Evolutionary conservation across 2,888 invertebrate species (phyloP).

Genomic region (Hybos culiciformis): DNA sequence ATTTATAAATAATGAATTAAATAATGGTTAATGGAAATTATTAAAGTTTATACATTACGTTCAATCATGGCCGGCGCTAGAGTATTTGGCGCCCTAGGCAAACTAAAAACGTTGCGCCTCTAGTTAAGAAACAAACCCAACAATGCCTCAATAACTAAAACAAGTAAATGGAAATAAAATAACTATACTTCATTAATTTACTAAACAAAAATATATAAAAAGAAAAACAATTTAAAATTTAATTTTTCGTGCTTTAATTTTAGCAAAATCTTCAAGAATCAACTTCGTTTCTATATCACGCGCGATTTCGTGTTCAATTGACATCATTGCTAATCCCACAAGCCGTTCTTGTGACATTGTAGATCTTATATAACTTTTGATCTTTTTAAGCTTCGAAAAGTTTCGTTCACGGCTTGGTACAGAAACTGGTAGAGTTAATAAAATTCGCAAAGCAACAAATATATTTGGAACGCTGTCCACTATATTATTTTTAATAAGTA

Average conservation of each 20-base stretch:
- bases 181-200: neutral
- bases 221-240: neutral
- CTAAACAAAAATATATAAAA: neutral
- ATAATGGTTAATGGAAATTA: too few relatives aligned
- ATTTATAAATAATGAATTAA: too few relatives aligned
- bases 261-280: neutral
- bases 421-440: too few relatives aligned
- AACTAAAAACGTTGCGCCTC: neutral
- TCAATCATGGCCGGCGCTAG: neutral
- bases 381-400: slow-evolving; percentile 11
- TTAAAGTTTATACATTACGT: too few relatives aligned
- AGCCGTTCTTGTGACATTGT: slow-evolving; percentile 17
- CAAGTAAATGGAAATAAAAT: neutral
- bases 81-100: neutral
- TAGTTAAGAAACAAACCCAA: neutral
- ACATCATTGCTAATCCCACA: slow-evolving; percentile 18
- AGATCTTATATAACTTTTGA: slow-evolving; percentile 18
- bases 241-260: neutral
- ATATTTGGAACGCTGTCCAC: neutral
- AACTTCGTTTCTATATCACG: slow-evolving; percentile 13
- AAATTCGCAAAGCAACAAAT: slow-evolving; percentile 4
- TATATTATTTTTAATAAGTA: neutral
- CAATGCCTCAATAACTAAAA: neutral
- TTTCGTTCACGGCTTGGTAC: slow-evolving; percentile 3
- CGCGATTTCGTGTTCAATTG: slow-evolving; percentile 21